These are phyloP conservation scores for Taphrorychus bicolor DNA, from an alignment of 2,888 invertebrate species.

Conservation along the genomic window DNA sequence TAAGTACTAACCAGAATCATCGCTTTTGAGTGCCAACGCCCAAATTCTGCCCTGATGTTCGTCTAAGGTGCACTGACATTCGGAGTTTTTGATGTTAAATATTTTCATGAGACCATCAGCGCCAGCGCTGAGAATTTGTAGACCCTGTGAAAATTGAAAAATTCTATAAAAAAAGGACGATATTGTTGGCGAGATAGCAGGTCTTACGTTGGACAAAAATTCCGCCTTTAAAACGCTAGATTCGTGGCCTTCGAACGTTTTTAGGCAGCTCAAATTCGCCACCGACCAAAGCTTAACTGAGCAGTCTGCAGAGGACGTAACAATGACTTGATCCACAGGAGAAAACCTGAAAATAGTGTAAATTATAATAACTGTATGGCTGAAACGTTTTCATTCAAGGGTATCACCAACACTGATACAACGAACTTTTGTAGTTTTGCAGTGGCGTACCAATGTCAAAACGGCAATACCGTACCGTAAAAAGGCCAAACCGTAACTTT, in stretches of 20 bases:
- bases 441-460: too few relatives aligned
- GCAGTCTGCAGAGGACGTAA: constrained; percentile 89
- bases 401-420: too few relatives aligned
- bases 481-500: too few relatives aligned
- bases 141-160: constrained; percentile 63
- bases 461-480: too few relatives aligned
- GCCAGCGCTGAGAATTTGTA: constrained; percentile 85
- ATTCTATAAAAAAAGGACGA: background rate
- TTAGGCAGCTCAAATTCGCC: constrained; percentile 81
- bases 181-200: background rate
- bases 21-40: constrained; percentile 74
- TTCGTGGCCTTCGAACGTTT: constrained; percentile 91
- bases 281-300: constrained; percentile 91
- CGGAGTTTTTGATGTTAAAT: constrained; percentile 90
- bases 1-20: constrained; percentile 70
- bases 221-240: constrained; percentile 84
- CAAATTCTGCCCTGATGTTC: constrained; percentile 90
- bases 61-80: constrained; percentile 85
- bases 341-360: constrained; percentile 71
- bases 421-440: too few relatives aligned
- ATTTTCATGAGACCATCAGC: constrained; percentile 94
- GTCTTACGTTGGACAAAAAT: constrained; percentile 70
- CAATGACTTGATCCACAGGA: constrained; percentile 87
- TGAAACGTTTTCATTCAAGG: too few relatives aligned
- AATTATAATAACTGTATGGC: background rate